phyloP scores from a whole-genome alignment of 2,797 vertebrate species.

The Meriones psammophilus region DNA sequence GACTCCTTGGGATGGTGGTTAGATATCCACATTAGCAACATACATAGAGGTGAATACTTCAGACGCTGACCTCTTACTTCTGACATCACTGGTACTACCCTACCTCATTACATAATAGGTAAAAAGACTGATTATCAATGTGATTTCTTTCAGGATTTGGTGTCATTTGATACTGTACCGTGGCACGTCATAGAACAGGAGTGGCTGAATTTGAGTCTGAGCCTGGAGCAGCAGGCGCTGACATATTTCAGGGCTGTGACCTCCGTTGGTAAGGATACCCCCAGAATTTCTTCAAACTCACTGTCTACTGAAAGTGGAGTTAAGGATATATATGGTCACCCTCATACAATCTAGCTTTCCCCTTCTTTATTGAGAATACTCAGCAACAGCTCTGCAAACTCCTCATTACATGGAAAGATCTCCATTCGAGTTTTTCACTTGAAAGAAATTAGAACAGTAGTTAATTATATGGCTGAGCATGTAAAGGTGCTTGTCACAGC shows the following conservation, averaged over 20 bases:
- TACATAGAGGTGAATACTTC: background rate
- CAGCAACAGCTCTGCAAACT: background rate
- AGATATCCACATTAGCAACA: background rate
- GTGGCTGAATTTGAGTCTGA: constrained; percentile 38
- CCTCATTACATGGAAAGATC: background rate
- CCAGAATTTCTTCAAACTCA: background rate
- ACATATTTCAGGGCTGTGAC: constrained; percentile 33
- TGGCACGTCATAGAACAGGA: constrained; percentile 55
- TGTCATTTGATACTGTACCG: constrained; percentile 23
- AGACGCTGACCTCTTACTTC: background rate
- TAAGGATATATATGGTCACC: background rate
- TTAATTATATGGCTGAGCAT: background rate
- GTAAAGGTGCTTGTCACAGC: background rate
- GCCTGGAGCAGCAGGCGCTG: constrained; percentile 38
- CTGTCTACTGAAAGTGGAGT: background rate
- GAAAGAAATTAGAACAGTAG: constrained; percentile 30
- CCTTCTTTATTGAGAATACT: background rate
- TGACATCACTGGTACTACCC: background rate
- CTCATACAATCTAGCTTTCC: background rate
- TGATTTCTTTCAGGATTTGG: constrained; percentile 77
- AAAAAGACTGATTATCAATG: constrained; percentile 46
- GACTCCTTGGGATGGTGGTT: constrained; percentile 27
- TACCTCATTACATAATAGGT: constrained; percentile 15
- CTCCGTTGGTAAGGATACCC: constrained; percentile 67
- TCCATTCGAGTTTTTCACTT: background rate